phyloP scores from a whole-genome alignment of 2,797 vertebrate genomes.

The Xiphorhynchus erythropygius region DNA sequence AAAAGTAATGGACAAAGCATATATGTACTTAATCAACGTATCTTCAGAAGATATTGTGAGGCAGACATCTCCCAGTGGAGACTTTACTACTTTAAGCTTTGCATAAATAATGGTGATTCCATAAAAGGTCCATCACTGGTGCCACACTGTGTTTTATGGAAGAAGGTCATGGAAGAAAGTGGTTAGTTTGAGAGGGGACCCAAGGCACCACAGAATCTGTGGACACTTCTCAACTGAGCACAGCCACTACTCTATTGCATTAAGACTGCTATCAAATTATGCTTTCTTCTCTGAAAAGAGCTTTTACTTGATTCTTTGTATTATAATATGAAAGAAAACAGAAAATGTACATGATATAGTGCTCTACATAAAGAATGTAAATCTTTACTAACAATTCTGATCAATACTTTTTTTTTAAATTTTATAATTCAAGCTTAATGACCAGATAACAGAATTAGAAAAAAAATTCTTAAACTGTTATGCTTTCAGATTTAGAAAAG shows the following conservation, averaged over 20 bases:
- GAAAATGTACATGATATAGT: background rate
- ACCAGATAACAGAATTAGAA: background rate
- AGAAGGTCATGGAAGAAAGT: background rate
- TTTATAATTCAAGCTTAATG: background rate
- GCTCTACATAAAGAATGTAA: background rate
- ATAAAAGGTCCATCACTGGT: background rate
- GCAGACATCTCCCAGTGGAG: background rate
- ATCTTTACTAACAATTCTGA: background rate
- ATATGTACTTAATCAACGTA: background rate
- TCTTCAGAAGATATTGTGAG: background rate
- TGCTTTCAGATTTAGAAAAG: background rate
- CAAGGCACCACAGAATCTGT: slow-evolving; percentile 5
- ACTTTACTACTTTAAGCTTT: background rate
- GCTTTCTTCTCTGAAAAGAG: slow-evolving; percentile 6
- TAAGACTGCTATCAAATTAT: background rate
- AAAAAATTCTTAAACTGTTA: background rate
- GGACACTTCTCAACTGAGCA: background rate
- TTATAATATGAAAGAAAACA: background rate
- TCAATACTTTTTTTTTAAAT: background rate
- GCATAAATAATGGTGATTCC: background rate
- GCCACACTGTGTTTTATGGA: background rate
- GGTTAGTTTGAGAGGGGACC: background rate
- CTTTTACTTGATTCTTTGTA: background rate
- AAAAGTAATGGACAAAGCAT: background rate
- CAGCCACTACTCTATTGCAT: background rate